phyloP scores from a whole-genome alignment of 2,113 vertebrate genomes.

The Marmota flaviventris region DNA sequence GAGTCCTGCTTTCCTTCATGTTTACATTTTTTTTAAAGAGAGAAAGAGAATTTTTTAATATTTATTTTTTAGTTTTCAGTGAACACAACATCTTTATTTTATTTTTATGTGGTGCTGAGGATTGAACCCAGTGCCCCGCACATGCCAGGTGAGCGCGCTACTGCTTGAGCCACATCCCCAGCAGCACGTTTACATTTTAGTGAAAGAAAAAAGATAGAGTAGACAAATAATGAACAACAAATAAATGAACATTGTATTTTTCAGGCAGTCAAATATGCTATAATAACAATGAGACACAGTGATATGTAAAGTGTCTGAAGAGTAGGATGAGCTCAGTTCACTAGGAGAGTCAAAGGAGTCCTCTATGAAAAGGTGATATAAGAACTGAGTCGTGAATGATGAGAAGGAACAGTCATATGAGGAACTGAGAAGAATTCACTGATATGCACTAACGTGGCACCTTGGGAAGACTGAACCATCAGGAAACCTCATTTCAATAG shows the following conservation, averaged over 20 bases:
- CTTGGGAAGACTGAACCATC: neutral
- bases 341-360: neutral
- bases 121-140: too few species aligned
- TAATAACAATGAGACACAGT: neutral
- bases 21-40: neutral
- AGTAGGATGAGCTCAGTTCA: neutral
- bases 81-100: too few species aligned
- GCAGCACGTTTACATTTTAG: neutral
- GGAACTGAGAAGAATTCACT: neutral
- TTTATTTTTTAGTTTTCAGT: too few species aligned
- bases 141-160: too few species aligned
- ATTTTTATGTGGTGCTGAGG: too few species aligned
- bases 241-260: neutral
- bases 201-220: neutral
- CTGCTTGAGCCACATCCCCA: too few species aligned
- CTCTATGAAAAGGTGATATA: neutral
- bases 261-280: neutral
- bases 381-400: neutral
- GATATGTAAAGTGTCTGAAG: neutral
- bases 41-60: neutral
- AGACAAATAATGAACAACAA: neutral
- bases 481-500: neutral
- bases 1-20: neutral
- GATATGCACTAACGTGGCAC: neutral
- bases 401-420: neutral